Evolutionary conservation across 2,113 vertebrate species (phyloP).

Genomic region (Forbesichthys agassizii): DNA sequence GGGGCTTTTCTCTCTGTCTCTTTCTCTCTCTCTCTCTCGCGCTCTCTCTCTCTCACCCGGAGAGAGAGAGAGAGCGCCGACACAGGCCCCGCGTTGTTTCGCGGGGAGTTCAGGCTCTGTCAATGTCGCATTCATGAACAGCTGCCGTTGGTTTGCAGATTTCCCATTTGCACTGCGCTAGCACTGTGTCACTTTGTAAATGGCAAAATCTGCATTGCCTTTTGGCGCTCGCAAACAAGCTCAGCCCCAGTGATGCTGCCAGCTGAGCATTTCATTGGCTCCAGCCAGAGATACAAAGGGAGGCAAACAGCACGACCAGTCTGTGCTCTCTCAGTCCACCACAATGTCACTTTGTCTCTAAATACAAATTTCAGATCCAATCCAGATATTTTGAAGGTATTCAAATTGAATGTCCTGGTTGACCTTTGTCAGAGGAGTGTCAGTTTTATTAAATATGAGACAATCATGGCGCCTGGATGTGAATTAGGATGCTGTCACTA

Average conservation of each 20-base stretch:
- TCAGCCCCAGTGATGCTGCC: constrained; percentile 22
- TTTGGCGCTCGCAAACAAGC: constrained; percentile 47
- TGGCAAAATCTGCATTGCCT: constrained; percentile 66
- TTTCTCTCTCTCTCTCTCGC: constrained; percentile 6
- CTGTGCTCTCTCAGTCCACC: constrained; percentile 44
- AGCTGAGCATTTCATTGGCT: constrained; percentile 33
- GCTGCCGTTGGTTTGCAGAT: constrained; percentile 63
- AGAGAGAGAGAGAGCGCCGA: constrained; percentile 18
- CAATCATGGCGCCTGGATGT: no score
- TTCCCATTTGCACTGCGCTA: constrained; percentile 57
- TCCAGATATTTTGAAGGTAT: constrained; percentile 40
- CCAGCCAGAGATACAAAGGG: constrained; percentile 43
- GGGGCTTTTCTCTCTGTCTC: constrained; percentile 6
- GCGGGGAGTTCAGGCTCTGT: constrained; percentile 43
- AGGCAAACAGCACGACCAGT: constrained; percentile 52
- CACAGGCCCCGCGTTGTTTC: constrained; percentile 34
- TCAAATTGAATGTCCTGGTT: constrained; percentile 52
- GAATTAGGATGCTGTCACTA: constrained; percentile 5
- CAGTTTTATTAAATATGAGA: no score
- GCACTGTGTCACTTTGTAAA: constrained; percentile 57
- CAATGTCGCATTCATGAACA: constrained; percentile 60
- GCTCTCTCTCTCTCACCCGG: constrained; percentile 33
- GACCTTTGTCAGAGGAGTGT: constrained; percentile 38
- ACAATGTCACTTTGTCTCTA: not conserved
- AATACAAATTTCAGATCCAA: constrained; percentile 37